phyloP scores from a whole-genome alignment of 2,797 vertebrate species.

The Arremon brunneinucha region DNA sequence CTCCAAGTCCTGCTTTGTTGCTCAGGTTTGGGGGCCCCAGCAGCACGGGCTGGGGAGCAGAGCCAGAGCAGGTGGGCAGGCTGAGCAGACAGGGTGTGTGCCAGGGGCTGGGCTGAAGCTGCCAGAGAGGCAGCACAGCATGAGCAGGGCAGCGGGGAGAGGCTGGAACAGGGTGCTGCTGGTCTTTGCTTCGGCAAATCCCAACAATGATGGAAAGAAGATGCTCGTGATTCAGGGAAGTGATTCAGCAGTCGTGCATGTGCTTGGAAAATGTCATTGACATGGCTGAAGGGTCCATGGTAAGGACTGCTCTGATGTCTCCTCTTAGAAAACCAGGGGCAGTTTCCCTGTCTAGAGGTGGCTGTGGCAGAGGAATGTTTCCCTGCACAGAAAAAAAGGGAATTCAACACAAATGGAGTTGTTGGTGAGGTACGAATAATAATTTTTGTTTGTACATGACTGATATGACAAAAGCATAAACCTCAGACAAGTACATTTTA shows the following conservation, averaged over 20 bases:
- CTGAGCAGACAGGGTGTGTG: neutral
- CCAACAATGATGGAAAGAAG: fast-evolving
- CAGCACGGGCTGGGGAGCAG: neutral
- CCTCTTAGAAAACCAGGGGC: neutral
- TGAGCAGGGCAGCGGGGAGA: neutral
- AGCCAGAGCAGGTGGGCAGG: neutral
- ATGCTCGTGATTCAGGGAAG: fast-evolving
- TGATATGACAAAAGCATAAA: fast-evolving
- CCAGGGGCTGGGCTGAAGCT: neutral
- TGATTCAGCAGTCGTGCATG: fast-evolving
- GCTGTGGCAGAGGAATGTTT: neutral
- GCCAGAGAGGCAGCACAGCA: fast-evolving
- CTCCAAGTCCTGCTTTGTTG: neutral
- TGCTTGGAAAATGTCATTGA: neutral
- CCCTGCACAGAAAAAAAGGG: neutral
- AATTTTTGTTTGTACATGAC: neutral
- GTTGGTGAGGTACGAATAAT: neutral
- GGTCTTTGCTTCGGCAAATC: neutral
- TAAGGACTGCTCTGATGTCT: neutral
- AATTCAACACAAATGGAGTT: neutral
- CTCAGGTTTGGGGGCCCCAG: neutral
- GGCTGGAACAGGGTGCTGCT: neutral
- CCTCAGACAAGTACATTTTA: neutral
- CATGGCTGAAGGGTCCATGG: fast-evolving
- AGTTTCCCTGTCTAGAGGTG: neutral